These are phyloP conservation scores for Helicolenus hilgendorfi DNA, from an alignment of 2,797 vertebrate genomes.

Conservation along the genomic window DNA sequence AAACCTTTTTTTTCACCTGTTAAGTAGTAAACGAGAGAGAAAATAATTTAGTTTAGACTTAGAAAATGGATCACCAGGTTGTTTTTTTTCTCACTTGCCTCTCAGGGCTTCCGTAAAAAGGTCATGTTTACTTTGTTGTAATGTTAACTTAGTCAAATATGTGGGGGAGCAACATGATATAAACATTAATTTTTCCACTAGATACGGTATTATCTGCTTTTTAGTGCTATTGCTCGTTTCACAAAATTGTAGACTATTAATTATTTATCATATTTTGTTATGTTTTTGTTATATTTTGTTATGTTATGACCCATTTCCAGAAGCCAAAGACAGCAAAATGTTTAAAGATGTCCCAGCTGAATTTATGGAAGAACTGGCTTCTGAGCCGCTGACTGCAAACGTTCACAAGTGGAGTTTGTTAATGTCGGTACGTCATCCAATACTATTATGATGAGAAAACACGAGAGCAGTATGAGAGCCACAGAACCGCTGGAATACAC, in stretches of 20 bases:
- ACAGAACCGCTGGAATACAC: background rate
- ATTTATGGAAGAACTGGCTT: slow-evolving; percentile 87
- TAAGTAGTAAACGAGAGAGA: no score
- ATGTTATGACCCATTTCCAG: slow-evolving; percentile 76
- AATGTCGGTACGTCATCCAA: slow-evolving; percentile 85
- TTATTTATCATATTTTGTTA: background rate
- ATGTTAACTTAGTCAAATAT: no score
- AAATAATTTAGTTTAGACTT: no score
- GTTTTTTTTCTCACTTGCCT: no score
- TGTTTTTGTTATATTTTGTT: no score
- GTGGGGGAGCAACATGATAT: background rate
- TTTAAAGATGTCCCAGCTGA: slow-evolving; percentile 92
- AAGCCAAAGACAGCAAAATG: slow-evolving; percentile 86
- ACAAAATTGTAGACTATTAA: accelerated
- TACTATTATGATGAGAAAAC: background rate
- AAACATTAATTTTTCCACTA: background rate
- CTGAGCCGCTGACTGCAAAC: slow-evolving; percentile 92
- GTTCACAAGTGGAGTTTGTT: slow-evolving; percentile 93
- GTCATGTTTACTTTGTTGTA: no score
- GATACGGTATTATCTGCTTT: background rate
- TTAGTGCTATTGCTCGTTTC: background rate
- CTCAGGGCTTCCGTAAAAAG: no score
- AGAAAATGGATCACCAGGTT: no score
- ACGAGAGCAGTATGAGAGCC: background rate
- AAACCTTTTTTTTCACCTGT: no score